Base-by-base conservation (phyloP, 2,797 vertebrate species). In the Sebastes diploproa region DNA sequence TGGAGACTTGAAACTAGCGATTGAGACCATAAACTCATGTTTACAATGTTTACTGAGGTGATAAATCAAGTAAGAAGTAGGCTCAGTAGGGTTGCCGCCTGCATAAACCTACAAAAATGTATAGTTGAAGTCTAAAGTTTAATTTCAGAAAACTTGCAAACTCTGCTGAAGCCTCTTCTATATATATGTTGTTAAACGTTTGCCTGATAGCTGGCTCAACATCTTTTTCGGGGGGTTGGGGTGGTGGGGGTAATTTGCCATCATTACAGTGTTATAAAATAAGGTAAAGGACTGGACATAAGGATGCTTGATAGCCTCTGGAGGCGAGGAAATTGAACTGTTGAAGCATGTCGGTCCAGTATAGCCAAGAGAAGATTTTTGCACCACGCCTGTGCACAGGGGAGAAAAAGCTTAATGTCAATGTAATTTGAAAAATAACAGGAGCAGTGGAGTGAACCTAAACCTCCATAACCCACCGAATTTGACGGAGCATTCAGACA, bases 361-460 rank as follows among this genome's bases (percentile, higher is more conserved):
- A 81, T 86, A 85, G 81, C 81, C 81, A 60, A 55, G 71, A 72
- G 84, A 82, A 62, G 86, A 80, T 83, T 87, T 84, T 75, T 68
- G 59, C 38, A 58, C 74, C 60, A 7, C 20, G 36, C 58, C 18
- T 36, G 42, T 72, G 80, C 86, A 64, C 63, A 22, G 32, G 29
- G 30, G 36, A 36, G n/a, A 32, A 70, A 79, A 69, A 36, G 62
- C 84, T 79, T 92, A 90, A 90, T 88, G 83, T 86, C 81, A 84
- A 38, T 86, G 85, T 87, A 88, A 93, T 89, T 91, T 91, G 54
- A 89, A 91, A 92, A 88, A 90, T 81, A 89, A 87, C 86, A 54
- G 75, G 82, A 86, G 87, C 92, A 90, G 74, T 89, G 89, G 90
- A 84, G 90, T 91, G 93, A 73, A 90, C 77, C 91, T 91, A 87